Percentiles rank a stretch among this genome's conserved stretches.
phyloP scores from a whole-genome alignment of 2,113 vertebrate species.

The Cricetomys ansorgei region DNA sequence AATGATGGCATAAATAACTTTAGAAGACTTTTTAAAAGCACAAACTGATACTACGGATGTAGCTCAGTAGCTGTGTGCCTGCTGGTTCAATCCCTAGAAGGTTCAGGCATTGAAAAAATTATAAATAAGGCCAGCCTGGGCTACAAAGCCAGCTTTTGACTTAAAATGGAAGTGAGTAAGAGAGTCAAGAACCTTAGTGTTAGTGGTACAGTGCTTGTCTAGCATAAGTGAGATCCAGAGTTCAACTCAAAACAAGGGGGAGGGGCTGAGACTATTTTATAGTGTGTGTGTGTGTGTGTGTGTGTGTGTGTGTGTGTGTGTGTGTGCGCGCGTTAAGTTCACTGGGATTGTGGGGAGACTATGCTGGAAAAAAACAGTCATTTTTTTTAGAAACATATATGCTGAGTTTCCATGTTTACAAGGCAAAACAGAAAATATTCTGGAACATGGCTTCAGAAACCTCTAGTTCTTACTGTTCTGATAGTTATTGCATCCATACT shows the following conservation, averaged over 20 bases:
- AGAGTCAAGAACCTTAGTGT: neutral
- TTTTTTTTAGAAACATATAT: constrained; percentile 15
- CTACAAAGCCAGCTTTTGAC: neutral
- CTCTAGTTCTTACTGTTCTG: neutral
- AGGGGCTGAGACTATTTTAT: neutral
- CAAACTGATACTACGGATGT: neutral
- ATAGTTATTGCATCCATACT: constrained; percentile 28
- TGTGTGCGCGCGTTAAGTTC: neutral
- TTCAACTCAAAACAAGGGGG: neutral
- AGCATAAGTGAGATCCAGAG: neutral
- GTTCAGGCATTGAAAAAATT: neutral
- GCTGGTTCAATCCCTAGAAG: neutral
- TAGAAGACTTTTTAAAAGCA: neutral
- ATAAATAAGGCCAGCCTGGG: neutral
- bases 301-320: neutral
- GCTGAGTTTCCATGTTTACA: neutral
- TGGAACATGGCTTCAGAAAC: constrained; percentile 25
- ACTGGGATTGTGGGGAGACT: neutral
- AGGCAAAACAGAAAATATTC: neutral
- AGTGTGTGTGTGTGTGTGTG: neutral
- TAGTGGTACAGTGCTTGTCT: neutral
- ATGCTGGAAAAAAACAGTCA: neutral
- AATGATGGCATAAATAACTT: neutral
- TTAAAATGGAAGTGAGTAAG: neutral
- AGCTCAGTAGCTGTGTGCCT: neutral